A percentile compares a stretch with the other conserved stretches of the same genome.
Conservation (phyloP, 2,797 vertebrate genomes). For the Acrossocheilus wenchowensis region DNA sequence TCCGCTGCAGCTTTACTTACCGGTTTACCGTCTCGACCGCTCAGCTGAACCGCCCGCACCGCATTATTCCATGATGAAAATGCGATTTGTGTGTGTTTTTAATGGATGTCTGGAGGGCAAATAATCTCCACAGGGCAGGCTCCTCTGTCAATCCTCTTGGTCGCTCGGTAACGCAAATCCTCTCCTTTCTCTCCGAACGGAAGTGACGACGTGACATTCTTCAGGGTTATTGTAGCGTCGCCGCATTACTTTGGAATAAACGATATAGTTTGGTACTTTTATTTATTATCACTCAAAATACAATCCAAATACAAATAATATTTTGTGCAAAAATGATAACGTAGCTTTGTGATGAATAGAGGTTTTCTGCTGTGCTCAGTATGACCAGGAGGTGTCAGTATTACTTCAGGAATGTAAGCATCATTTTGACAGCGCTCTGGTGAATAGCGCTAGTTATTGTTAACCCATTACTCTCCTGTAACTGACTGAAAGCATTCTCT, state of each 20-base stretch:
- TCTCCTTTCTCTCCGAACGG: slow-evolving; percentile 38
- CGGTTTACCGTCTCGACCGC: slow-evolving; percentile 17
- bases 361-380: rapidly evolving
- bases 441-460: neutral
- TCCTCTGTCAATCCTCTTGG: slow-evolving; percentile 26
- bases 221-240: neutral
- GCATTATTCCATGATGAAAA: slow-evolving; percentile 33
- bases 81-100: neutral
- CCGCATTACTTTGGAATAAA: neutral
- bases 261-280: neutral
- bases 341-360: neutral
- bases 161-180: slow-evolving; percentile 46
- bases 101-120: slow-evolving; percentile 13
- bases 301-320: neutral
- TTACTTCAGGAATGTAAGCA: slow-evolving; percentile 17
- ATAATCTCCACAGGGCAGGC: slow-evolving; percentile 34
- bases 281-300: neutral
- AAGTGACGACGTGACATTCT: slow-evolving; percentile 54
- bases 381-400: slow-evolving; percentile 65
- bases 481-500: neutral
- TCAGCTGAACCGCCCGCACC: neutral
- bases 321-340: neutral
- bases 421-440: neutral
- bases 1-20: slow-evolving; percentile 20
- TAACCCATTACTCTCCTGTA: neutral